Evolutionary conservation across 2,888 invertebrate genomes (phyloP).

Genomic region (Agriopis leucophaearia): DNA sequence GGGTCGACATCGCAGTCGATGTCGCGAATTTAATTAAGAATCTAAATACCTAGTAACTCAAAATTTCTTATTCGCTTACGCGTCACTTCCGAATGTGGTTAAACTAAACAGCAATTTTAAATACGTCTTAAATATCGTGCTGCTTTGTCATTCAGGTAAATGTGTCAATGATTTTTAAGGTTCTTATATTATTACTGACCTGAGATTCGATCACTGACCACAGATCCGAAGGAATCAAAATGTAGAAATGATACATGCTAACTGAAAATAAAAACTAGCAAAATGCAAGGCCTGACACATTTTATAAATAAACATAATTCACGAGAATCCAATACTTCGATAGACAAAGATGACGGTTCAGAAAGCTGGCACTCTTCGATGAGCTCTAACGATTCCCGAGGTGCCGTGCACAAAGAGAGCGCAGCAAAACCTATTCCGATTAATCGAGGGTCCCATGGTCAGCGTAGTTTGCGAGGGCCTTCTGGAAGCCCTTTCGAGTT

Average conservation of each 20-base stretch:
- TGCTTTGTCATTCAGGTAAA: background rate
- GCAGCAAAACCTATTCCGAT: conserved; percentile 66
- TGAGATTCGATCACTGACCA: conserved; percentile 53
- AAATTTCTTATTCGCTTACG: background rate
- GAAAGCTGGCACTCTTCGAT: conserved; percentile 79
- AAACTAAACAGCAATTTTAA: background rate
- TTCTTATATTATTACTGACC: conserved; percentile 31
- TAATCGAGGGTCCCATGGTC: conserved; percentile 62
- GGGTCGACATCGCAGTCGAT: no score
- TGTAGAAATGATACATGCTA: conserved; percentile 28
- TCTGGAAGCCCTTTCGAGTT: conserved; percentile 69
- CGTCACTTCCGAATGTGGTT: background rate
- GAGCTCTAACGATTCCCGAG: conserved; percentile 63
- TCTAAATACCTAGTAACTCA: no score
- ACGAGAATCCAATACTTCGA: conserved; percentile 67
- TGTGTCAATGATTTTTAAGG: background rate
- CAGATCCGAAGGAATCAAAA: conserved; percentile 40
- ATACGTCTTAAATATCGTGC: background rate
- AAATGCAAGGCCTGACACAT: conserved; percentile 82
- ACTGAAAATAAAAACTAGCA: conserved; percentile 38
- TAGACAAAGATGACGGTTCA: conserved; percentile 74
- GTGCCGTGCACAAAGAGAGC: conserved; percentile 54
- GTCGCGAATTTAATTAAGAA: no score
- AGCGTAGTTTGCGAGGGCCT: conserved; percentile 65
- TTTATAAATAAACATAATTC: conserved; percentile 73